Evolutionary conservation across 2,113 vertebrate species (phyloP), one percentile per base, ranked within the genome.

Genomic region (Gymnarchus niloticus): DNA sequence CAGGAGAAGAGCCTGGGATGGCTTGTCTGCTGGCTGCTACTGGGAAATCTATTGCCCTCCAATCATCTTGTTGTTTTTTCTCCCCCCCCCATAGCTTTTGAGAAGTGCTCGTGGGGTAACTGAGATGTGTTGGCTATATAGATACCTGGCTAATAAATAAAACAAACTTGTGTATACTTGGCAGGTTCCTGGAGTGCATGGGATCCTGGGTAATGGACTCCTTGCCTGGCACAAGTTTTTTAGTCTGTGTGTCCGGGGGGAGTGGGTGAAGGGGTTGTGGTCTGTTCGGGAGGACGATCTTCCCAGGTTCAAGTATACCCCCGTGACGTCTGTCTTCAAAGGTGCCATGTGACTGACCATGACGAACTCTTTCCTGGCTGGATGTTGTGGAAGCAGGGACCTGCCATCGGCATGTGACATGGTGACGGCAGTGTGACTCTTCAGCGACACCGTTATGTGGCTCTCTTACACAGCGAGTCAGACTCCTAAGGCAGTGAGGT

Each of bases 311-410:
- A 28, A 33, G 48, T 10, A 23, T 23, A 25, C 46, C 37, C 25
- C 25, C 37, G n/a, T 10, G 25, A 52, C 83, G 23, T 17, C 33
- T 61, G n/a, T 69, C 49, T 85, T 73, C 83, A 85, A 76, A 85
- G 83, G 3, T 1, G 48, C 19, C 1, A 21, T 2, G 6, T 33
- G 49, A 82, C 54, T 82, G 80, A 82, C 54, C 54, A 49, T 1
- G 28, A 23, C 52, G 48, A 76, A 56, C 41, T 54, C 52, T 54
- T 52, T 73, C 73, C 7, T n/a, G 48, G 12, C 57, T 76, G 83
- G 83, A 54, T 84, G 83, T 76, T 51, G 28, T 21, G 0, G 61
- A 84, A n/a, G n/a, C n/a, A n/a, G n/a, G n/a, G n/a, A 48, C 28
- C 17, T 0, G 61, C 14, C 49, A n/a, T 48, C 1, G n/a, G 83